These are phyloP conservation scores for Drosophila austrosaltans DNA, from an alignment of 2,888 invertebrate species.

Conservation along the genomic window DNA sequence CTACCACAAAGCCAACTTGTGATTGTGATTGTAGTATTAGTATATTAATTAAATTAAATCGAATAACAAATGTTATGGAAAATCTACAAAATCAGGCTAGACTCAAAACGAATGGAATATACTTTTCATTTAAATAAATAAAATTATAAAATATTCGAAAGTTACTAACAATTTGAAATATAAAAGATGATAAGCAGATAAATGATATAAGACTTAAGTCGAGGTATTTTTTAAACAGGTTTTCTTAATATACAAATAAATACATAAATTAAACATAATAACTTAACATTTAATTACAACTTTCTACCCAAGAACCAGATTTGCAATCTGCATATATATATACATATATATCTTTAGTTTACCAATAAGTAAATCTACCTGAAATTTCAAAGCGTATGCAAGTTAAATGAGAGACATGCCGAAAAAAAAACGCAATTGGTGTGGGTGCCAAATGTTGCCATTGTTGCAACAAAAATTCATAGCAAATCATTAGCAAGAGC, in stretches of 20 bases:
- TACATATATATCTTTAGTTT: neutral
- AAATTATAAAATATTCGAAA: too few species aligned
- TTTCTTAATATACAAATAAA: too few species aligned
- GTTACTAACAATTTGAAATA: too few species aligned
- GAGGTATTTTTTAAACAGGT: too few species aligned
- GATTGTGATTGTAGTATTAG: conserved; percentile 53
- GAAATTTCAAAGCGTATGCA: conserved; percentile 36
- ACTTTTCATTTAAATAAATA: too few species aligned
- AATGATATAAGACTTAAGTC: too few species aligned
- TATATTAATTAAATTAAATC: conserved; percentile 57
- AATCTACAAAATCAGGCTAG: neutral
- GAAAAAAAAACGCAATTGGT: conserved; percentile 34
- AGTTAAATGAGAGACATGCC: conserved; percentile 54
- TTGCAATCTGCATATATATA: neutral
- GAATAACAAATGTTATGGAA: conserved; percentile 38
- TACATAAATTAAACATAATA: too few species aligned
- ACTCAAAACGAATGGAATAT: neutral
- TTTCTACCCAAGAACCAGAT: too few species aligned
- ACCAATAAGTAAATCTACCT: neutral
- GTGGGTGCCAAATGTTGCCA: conserved; percentile 64
- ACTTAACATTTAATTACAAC: too few species aligned
- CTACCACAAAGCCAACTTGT: conserved; percentile 52
- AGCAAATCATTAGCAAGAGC: conserved; percentile 13
- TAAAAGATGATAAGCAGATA: too few species aligned
- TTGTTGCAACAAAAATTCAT: conserved; percentile 53